A percentile compares a stretch with the other conserved stretches of the same genome.
These are phyloP conservation scores for Narcine bancroftii DNA, from an alignment of 2,113 vertebrate species.

Conservation along the genomic window DNA sequence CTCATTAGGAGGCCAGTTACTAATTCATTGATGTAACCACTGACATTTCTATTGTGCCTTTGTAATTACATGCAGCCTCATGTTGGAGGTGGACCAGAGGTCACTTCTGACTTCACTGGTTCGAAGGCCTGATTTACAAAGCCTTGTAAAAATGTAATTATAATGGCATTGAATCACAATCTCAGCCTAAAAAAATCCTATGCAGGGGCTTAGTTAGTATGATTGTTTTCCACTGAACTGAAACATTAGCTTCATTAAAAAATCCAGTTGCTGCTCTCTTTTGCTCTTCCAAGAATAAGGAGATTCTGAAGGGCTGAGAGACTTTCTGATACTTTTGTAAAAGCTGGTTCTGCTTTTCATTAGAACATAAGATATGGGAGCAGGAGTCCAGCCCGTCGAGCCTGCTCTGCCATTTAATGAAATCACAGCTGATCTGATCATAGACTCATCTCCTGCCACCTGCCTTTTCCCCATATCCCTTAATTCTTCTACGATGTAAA, in stretches of 20 bases:
- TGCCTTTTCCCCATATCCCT: too few species aligned
- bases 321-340: not conserved
- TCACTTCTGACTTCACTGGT: not conserved
- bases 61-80: not conserved
- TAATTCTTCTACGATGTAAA: too few species aligned
- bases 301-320: not conserved
- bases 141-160: constrained; percentile 33
- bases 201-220: constrained; percentile 23
- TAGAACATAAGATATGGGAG: too few species aligned
- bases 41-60: not conserved
- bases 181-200: constrained; percentile 22
- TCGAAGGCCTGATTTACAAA: constrained; percentile 2
- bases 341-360: too few species aligned
- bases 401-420: too few species aligned
- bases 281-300: not conserved
- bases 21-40: not conserved
- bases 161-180: constrained; percentile 16
- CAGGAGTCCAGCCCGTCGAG: too few species aligned
- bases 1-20: too few species aligned
- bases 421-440: too few species aligned
- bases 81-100: not conserved
- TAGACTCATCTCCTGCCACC: too few species aligned
- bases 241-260: constrained; percentile 25
- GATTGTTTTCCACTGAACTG: constrained; percentile 36
- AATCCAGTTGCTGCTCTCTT: not conserved